Percentiles rank a stretch among this genome's conserved stretches.
Conservation (phyloP, 2,888 invertebrate genomes). For the Amaurobius ferox region DNA sequence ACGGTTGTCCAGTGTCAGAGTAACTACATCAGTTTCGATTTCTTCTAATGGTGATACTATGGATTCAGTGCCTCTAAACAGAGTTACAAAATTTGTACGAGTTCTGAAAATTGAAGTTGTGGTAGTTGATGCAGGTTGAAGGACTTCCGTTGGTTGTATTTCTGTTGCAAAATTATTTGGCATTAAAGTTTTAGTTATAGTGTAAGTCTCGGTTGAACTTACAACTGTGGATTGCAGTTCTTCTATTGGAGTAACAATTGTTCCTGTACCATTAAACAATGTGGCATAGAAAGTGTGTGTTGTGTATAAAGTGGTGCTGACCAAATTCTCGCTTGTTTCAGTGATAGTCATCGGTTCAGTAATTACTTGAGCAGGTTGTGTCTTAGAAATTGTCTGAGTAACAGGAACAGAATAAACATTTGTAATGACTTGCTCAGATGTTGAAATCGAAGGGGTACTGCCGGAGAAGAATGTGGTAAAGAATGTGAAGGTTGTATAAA, state of each 20-base stretch:
- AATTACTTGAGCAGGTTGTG: slow-evolving; percentile 5
- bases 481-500: slow-evolving; percentile 84
- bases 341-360: slow-evolving; percentile 76
- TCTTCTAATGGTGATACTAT: slow-evolving; percentile 74
- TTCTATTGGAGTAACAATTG: slow-evolving; percentile 74
- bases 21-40: slow-evolving; percentile 73
- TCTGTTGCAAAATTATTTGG: slow-evolving; percentile 77
- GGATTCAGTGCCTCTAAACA: slow-evolving; percentile 74
- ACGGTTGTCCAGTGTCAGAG: slow-evolving; percentile 56
- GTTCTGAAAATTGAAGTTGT: slow-evolving; percentile 86
- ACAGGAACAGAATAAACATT: slow-evolving; percentile 85
- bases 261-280: slow-evolving; percentile 84
- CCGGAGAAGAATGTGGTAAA: slow-evolving; percentile 83
- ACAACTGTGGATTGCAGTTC: slow-evolving; percentile 73
- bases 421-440: slow-evolving; percentile 83
- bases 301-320: slow-evolving; percentile 84
- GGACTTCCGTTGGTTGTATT: slow-evolving; percentile 72
- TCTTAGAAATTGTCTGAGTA: slow-evolving; percentile 23
- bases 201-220: slow-evolving; percentile 72
- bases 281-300: slow-evolving; percentile 89
- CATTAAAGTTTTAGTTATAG: slow-evolving; percentile 65
- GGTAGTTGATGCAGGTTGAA: slow-evolving; percentile 54
- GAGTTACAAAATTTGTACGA: slow-evolving; percentile 77
- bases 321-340: slow-evolving; percentile 73
- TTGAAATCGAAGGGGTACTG: slow-evolving; percentile 81